Percentiles rank a stretch among this genome's conserved stretches.
Conservation (phyloP, 2,888 invertebrate species). For the Quadriops clusia region DNA sequence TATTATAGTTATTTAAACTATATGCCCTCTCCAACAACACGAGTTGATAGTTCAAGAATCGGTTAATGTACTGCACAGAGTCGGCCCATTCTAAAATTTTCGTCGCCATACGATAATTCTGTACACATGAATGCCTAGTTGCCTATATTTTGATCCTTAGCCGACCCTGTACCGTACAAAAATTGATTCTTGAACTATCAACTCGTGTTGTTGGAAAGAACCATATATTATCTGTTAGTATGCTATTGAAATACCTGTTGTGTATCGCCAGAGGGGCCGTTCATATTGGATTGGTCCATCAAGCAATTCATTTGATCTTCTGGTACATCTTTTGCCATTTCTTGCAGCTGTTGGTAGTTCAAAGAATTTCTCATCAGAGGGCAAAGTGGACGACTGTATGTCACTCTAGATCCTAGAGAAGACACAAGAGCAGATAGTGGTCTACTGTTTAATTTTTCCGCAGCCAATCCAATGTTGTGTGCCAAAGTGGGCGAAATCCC, state of each 20-base stretch:
- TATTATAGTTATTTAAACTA: background rate
- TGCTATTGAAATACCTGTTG: constrained; percentile 8
- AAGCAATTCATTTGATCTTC: no score
- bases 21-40: constrained; percentile 3
- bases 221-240: background rate
- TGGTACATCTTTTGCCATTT: constrained; percentile 31
- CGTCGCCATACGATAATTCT: no score
- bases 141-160: no score
- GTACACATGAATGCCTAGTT: no score
- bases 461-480: constrained; percentile 35
- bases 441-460: constrained; percentile 28
- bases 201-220: no score
- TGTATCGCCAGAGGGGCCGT: constrained; percentile 13
- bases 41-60: no score
- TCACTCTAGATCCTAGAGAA: constrained; percentile 27
- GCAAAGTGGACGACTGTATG: constrained; percentile 21
- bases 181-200: no score
- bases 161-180: no score
- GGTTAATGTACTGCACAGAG: no score
- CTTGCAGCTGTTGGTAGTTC: constrained; percentile 33
- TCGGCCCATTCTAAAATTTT: no score
- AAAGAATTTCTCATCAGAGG: constrained; percentile 26
- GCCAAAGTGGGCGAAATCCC: constrained; percentile 36
- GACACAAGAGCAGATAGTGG: constrained; percentile 29
- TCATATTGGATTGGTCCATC: no score